Evolutionary conservation across 2,113 vertebrate species (phyloP).

Genomic region (Tragelaphus scriptus): DNA sequence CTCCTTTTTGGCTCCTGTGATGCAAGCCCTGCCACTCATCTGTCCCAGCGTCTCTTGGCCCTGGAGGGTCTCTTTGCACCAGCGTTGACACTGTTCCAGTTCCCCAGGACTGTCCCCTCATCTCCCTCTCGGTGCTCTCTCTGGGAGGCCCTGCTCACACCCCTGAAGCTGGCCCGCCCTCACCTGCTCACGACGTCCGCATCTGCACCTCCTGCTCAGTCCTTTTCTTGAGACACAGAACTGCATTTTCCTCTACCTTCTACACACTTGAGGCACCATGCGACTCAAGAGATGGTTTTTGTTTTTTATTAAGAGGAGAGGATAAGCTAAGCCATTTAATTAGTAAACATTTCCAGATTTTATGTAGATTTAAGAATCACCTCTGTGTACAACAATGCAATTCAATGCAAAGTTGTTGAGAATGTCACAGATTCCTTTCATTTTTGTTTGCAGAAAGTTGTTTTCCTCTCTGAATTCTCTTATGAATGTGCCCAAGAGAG

Average conservation of each 20-base stretch:
- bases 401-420: neutral
- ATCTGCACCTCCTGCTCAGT: neutral
- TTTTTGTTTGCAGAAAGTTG: neutral
- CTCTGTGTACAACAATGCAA: neutral
- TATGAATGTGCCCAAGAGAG: neutral
- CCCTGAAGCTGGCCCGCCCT: neutral
- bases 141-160: neutral
- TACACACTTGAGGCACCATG: neutral
- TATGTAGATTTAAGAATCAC: neutral
- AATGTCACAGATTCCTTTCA: neutral
- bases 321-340: neutral
- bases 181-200: neutral
- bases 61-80: neutral
- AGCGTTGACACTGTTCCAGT: neutral
- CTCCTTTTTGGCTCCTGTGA: neutral
- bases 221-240: neutral
- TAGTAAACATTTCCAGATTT: neutral
- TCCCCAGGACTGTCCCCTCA: neutral
- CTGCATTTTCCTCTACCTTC: neutral
- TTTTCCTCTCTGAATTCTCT: neutral
- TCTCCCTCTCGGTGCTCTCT: neutral
- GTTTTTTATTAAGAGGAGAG: neutral
- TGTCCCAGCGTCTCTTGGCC: neutral
- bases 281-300: neutral
- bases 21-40: neutral